Base-by-base conservation (phyloP, 1,140 invertebrate species). In the Lamellibrachia luymesi region DNA sequence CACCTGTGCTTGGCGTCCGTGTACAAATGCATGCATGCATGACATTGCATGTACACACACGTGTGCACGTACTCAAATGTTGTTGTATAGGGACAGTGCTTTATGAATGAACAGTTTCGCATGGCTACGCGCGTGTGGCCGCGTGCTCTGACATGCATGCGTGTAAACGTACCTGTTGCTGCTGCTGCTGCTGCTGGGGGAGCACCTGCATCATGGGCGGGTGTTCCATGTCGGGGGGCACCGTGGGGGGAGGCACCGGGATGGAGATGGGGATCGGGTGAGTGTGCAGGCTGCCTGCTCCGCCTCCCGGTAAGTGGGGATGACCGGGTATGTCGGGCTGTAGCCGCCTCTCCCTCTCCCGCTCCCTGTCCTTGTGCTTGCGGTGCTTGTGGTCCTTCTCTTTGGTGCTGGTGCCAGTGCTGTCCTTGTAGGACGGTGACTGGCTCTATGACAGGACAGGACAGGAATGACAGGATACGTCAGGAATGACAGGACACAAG, bases 311-410 rank as follows among this genome's bases (percentile, higher is more conserved):
- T 50, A 64, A 50, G 49, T 56, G 64, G 93, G 49, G 50, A 51
- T 92, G 90, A 13, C 91, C 93, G 92, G 56, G 56, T 27, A 64
- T n/a, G 38, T 93, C 92, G 10, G 50, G 50, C 90, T 93, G 90
- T 22, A 91, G 50, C 93, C 64, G 90, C 27, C 91, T 89, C 51
- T 56, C 52, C 64, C 50, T 91, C 50, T 91, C 90, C 50, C 90
- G 13, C 6, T 91, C 90, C 90, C 50, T 10, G 17, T 90, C 93
- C 90, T 91, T 51, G 50, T 93, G 50, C 89, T 91, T 90, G 22
- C 90, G 25, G 38, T 93, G 56, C n/a, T 93, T 93, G 51, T 93
- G 80, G 50, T 93, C 91, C 90, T 93, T 93, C 50, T 93, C 91
- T 49, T 93, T 52, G 7, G n/a, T 38, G 13, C 90, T 25, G 13